A percentile compares a stretch with the other conserved stretches of the same genome.
Conservation (phyloP, 2,888 invertebrate species). For the Cataglyphis rosenhaueri region DNA sequence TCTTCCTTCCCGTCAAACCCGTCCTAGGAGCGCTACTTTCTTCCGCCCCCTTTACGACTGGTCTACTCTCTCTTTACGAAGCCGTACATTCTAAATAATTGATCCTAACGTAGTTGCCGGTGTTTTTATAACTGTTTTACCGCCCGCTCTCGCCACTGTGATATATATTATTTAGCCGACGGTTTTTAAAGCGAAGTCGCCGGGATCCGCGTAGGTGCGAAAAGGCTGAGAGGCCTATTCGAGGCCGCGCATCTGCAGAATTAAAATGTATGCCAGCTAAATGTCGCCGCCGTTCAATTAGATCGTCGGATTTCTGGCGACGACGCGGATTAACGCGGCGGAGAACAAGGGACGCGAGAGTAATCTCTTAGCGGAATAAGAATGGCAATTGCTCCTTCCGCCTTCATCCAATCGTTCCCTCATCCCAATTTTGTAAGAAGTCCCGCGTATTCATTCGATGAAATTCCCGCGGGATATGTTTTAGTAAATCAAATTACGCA, state of each 20-base stretch:
- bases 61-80: constrained; percentile 82
- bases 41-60: constrained; percentile 82
- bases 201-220: constrained; percentile 68
- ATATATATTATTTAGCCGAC: constrained; percentile 81
- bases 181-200: constrained; percentile 80
- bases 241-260: constrained; percentile 51
- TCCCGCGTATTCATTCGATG: not conserved
- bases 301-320: constrained; percentile 36
- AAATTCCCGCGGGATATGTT: not conserved
- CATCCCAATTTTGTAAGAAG: not conserved
- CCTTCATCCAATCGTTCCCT: not conserved
- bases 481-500: constrained; percentile 10
- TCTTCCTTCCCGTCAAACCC: constrained; percentile 57
- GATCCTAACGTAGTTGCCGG: constrained; percentile 84
- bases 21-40: constrained; percentile 73
- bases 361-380: constrained; percentile 42
- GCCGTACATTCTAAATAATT: constrained; percentile 83
- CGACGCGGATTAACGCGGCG: constrained; percentile 29
- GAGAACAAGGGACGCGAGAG: not conserved
- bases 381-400: constrained; percentile 28
- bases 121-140: constrained; percentile 85
- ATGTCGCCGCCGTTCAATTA: constrained; percentile 38
- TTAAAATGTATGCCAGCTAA: constrained; percentile 54
- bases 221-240: constrained; percentile 62
- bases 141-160: constrained; percentile 79